These are phyloP conservation scores for Eudasyphora cyanicolor DNA, from an alignment of 2,888 invertebrate species.

Conservation along the genomic window DNA sequence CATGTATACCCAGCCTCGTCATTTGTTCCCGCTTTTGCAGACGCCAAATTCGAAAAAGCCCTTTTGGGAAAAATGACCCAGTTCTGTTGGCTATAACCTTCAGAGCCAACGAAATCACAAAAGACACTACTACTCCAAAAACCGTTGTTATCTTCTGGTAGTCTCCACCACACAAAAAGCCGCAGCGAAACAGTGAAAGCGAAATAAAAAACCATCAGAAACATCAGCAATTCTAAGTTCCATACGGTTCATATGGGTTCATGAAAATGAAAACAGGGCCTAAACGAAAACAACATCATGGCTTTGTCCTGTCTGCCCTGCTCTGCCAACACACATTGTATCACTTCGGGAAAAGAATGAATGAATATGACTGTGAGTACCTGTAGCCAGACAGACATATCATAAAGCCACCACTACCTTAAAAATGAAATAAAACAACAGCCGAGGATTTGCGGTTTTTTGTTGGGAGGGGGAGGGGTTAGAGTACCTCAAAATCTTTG, in stretches of 20 bases:
- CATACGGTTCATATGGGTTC: not conserved
- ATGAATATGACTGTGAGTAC: not conserved
- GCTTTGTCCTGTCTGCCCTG: not conserved
- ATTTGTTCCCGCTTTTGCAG: too few relatives aligned
- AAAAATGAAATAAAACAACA: not conserved
- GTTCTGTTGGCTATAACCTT: not conserved
- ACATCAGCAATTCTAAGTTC: slow-evolving; percentile 4
- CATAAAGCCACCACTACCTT: not conserved
- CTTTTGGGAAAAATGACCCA: not conserved
- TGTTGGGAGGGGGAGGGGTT: slow-evolving; percentile 18
- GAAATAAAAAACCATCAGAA: not conserved
- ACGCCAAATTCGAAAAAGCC: not conserved
- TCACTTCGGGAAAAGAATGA: not conserved
- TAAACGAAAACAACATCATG: not conserved
- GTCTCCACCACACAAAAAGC: not conserved
- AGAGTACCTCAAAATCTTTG: slow-evolving; percentile 43
- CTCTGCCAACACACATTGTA: not conserved
- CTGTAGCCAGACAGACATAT: not conserved
- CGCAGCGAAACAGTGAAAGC: not conserved
- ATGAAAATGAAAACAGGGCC: not conserved
- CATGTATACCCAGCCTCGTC: too few relatives aligned
- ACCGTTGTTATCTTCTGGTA: not conserved
- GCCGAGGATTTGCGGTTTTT: not conserved
- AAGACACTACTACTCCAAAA: not conserved
- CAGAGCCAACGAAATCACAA: not conserved